Base-by-base conservation (phyloP, 2,888 invertebrate genomes). In the Leucania comma region DNA sequence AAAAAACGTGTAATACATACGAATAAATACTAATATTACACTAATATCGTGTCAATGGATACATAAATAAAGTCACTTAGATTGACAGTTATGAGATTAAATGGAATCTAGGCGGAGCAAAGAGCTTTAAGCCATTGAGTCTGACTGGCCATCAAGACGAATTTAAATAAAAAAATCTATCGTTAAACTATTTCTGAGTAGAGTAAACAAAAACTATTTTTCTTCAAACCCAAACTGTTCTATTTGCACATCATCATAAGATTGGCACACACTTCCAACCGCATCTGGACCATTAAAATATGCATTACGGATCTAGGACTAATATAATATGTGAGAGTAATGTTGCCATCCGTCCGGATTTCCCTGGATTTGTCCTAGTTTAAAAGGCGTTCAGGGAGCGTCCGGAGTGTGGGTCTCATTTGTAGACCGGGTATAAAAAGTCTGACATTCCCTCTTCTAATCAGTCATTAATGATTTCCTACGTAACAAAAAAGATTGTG, bases 201-300 rank as follows among this genome's bases (percentile, higher is more conserved):
- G 63, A 57, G 42, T 57, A 68, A 74, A 70, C 71, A 61, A 6
- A 17, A 51, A n/a, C n/a, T 20, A 38, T 57, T 51, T 74, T 78
- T 46, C 32, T n/a, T 61, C 24, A 12, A 77, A 68, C 12, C 50
- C 14, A 62, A 22, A 63, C 51, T 22, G 50, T 57, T 77, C 26
- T 57, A 67, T 74, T 62, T 79, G 54, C 46, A 60, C 22, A 66
- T 62, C 26, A 70, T 65, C 20, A 59, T 35, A 75, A 58, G 57
- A 72, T 51, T 78, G 57, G 32, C 71, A 67, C 75, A 70, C 24
- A 60, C 54, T 56, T 17, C 50, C 58, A 53, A 68, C 66, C 20
- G 68, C 42, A 64, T 65, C 42, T 62, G 59, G 29, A 61, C 53
- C 69, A 74, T 82, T 74, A 78, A 84, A 85, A 80, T 82, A 78